phyloP scores from a whole-genome alignment of 1,140 invertebrate genomes.

The Nasonia longicornis region DNA sequence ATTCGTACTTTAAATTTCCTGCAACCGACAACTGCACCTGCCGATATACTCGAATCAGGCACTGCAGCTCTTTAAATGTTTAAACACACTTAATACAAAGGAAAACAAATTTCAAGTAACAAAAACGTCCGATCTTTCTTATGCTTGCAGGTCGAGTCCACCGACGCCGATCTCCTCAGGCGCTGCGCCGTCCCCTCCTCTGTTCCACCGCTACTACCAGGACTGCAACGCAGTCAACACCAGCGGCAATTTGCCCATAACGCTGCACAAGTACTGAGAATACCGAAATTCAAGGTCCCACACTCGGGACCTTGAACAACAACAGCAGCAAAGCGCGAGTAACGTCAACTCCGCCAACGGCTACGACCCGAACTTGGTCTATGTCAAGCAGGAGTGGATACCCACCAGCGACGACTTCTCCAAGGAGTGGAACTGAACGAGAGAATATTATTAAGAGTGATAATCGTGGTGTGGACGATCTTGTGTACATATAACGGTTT shows the following conservation, averaged over 20 bases:
- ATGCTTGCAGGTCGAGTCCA: conserved; percentile 64
- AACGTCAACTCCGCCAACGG: conserved; percentile 32
- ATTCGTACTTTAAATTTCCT: too few relatives aligned
- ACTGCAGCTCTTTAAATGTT: too few relatives aligned
- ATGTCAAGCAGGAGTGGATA: conserved; percentile 67
- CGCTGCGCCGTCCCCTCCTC: conserved; percentile 64
- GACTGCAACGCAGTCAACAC: conserved; percentile 66
- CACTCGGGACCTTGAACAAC: conserved; percentile 44
- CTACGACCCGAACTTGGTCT: conserved; percentile 61
- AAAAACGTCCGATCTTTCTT: neutral
- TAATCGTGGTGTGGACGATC: too few relatives aligned
- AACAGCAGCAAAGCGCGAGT: conserved; percentile 41
- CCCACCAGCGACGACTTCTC: conserved; percentile 59
- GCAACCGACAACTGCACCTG: too few relatives aligned
- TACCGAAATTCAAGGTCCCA: conserved; percentile 67
- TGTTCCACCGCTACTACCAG: conserved; percentile 66
- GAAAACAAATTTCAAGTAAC: neutral
- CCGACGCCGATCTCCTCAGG: conserved; percentile 64
- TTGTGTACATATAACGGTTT: neutral
- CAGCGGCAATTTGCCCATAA: conserved; percentile 67
- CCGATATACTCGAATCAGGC: too few relatives aligned
- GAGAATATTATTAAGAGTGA: neutral
- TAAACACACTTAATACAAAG: neutral
- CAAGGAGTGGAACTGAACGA: conserved; percentile 61
- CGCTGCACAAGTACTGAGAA: conserved; percentile 69